Base-by-base conservation (phyloP, 1,140 invertebrate species). In the Dreissena polymorpha region DNA sequence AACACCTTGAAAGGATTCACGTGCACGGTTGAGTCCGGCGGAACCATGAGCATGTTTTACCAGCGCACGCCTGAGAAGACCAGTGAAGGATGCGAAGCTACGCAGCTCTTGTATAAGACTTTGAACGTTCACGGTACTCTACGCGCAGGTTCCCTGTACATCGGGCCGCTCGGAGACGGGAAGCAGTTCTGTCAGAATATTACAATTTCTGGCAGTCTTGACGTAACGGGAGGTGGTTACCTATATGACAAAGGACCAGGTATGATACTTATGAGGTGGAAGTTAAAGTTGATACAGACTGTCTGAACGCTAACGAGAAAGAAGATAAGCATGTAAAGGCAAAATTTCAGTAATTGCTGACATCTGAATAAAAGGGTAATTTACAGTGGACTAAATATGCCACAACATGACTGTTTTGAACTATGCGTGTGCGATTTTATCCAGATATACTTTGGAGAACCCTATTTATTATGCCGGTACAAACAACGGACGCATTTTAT, bases 141-240 rank as follows among this genome's bases (percentile, higher is more conserved):
- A 0, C 77, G 82, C 65, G 87, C 87, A 13, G 88, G 88, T 0
- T 89, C 88, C 0, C 60, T 88, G 7, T 49, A 86, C n/a, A 63
- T 88, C n/a, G 68, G 78, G 16, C 69, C 85, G n/a, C 64, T 82
- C 18, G 71, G 79, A 10, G 57, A 73, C 21, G 69, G 57, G 14
- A 63, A 63, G 10, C 79, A 82, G 71, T 67, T 68, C 23, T 82
- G 70, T 13, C 21, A 68, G n/a, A 25, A 60, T 0, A 63, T 89
- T 68, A 75, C 60, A n/a, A 79, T 89, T 13, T 77, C 75, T 14
- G 80, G 84, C n/a, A 76, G 68, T 13, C n/a, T 89, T 50, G 88
- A 89, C 73, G 73, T 86, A 12, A 83, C 73, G 0, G 84, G 79
- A 53, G 87, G 88, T 64, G 88, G 88, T 12, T 87, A 87, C 68